These are phyloP conservation scores for Imbricaverruca yamaguchii DNA, from an alignment of 2,888 invertebrate genomes.

Conservation along the genomic window DNA sequence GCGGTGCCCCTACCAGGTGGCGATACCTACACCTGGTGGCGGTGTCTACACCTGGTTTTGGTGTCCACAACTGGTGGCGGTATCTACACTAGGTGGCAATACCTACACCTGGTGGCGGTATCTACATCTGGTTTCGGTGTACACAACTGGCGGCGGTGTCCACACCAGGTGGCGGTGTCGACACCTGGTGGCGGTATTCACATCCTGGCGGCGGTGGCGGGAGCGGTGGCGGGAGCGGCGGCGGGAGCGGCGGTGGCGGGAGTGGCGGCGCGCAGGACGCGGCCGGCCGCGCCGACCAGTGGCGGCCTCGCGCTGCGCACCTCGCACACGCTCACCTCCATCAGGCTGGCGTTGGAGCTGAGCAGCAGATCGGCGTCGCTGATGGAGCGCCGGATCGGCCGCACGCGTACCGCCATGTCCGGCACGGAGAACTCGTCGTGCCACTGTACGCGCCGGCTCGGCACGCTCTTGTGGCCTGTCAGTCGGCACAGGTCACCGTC, in stretches of 20 bases:
- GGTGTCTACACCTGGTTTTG: no score
- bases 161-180: no score
- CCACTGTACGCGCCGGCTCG: background rate
- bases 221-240: background rate
- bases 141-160: no score
- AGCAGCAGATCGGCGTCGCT: background rate
- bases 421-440: conserved; percentile 13
- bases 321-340: conserved; percentile 17
- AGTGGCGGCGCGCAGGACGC: no score
- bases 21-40: no score
- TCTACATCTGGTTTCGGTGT: no score
- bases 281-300: background rate
- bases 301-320: background rate
- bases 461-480: conserved; percentile 1
- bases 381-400: conserved; percentile 2
- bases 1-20: no score
- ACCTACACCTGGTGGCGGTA: no score
- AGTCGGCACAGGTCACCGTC: background rate
- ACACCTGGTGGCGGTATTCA: no score
- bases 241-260: no score
- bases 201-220: background rate
- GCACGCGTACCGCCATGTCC: conserved; percentile 6
- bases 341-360: background rate
- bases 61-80: no score
- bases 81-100: no score